Percentiles rank a stretch among this genome's conserved stretches.
phyloP scores from a whole-genome alignment of 37 sponge, comb jelly and placozoan genomes.

The Haliclona indistincta region DNA sequence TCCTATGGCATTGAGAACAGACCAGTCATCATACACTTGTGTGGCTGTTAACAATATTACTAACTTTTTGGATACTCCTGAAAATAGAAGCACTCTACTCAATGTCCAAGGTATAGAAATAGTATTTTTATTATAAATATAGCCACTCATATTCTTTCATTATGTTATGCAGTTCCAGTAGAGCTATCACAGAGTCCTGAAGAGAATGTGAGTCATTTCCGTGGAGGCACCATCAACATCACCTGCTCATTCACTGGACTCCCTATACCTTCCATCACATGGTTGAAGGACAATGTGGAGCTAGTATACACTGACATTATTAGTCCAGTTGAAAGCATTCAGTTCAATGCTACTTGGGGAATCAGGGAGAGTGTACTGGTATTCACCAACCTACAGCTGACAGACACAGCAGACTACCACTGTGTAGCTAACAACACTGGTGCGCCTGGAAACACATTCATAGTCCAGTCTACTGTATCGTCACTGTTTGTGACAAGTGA shows the following conservation, averaged over 20 bases:
- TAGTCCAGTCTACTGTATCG: not conserved
- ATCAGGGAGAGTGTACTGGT: not conserved
- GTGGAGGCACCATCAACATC: not conserved
- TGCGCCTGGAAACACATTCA: not conserved
- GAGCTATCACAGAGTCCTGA: not conserved
- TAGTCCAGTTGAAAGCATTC: not conserved
- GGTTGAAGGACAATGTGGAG: not conserved
- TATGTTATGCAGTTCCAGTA: not conserved
- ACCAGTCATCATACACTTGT: not conserved
- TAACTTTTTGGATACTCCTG: conserved; percentile 8
- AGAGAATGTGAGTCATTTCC: not conserved
- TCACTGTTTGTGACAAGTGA: not conserved
- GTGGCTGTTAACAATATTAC: conserved; percentile 1
- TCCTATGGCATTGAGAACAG: not conserved
- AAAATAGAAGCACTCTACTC: not conserved
- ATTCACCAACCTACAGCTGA: not conserved
- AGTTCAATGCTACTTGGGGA: not conserved
- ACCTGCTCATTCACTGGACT: not conserved
- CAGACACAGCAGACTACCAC: not conserved
- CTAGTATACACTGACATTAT: not conserved
- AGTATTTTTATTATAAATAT: too few species aligned
- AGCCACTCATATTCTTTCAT: not conserved
- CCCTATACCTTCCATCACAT: not conserved
- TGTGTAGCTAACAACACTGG: conserved; percentile 4
- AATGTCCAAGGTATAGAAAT: conserved; percentile 1